Evolutionary conservation across 1,140 invertebrate species (phyloP).

Genomic region (Scylla paramamosain): DNA sequence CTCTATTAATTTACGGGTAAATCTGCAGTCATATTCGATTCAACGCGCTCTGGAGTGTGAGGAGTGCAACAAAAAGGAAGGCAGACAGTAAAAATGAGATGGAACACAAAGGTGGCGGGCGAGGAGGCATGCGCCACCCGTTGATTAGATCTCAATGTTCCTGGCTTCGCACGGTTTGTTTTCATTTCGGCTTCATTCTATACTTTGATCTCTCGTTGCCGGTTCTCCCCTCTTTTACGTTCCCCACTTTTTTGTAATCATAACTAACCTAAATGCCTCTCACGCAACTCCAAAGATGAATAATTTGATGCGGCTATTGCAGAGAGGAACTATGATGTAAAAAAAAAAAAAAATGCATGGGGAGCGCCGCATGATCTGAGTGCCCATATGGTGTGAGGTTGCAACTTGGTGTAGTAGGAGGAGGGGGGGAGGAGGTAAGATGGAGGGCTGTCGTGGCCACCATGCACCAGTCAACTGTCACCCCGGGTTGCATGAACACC

Average conservation of each 20-base stretch:
- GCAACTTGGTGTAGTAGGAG: slow-evolving; percentile 28
- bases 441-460: slow-evolving; percentile 66
- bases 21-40: not conserved
- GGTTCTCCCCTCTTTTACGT: not conserved
- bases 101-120: not conserved
- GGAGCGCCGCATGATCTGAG: not conserved
- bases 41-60: not conserved
- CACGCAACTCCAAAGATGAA: too few relatives aligned
- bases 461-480: slow-evolving; percentile 72
- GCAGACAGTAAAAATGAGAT: slow-evolving; percentile 30
- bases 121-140: slow-evolving; percentile 30
- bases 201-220: slow-evolving; percentile 70
- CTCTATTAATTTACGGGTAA: not conserved
- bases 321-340: too few relatives aligned
- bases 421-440: slow-evolving; percentile 55
- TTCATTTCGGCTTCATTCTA: slow-evolving; percentile 71
- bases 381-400: slow-evolving; percentile 62
- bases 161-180: slow-evolving; percentile 72
- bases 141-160: slow-evolving; percentile 69
- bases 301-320: too few relatives aligned
- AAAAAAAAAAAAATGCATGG: not conserved
- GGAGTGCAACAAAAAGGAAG: not conserved
- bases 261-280: too few relatives aligned
- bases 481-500: slow-evolving; percentile 65
- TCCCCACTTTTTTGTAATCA: too few relatives aligned